phyloP scores from a whole-genome alignment of 2,888 invertebrate species.

The Glyphotaelius pellucidus region DNA sequence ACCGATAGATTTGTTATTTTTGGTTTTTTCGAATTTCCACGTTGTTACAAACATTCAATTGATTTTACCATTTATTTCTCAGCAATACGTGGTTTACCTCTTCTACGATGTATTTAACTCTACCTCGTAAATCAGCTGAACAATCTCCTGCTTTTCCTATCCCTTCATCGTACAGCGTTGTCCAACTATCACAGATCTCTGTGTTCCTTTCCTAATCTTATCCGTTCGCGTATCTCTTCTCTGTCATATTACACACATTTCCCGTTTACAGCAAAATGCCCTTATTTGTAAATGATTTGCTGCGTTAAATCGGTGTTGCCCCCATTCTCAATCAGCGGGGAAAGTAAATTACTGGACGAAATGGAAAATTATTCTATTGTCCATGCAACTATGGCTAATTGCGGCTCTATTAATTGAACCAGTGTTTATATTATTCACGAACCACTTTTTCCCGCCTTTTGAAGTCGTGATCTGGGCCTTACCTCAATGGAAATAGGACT shows the following conservation, averaged over 20 bases:
- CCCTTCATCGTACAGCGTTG: neutral
- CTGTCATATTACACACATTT: neutral
- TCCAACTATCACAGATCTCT: neutral
- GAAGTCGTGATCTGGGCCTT: neutral
- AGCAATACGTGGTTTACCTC: neutral
- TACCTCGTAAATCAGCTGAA: neutral
- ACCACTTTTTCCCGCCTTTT: neutral
- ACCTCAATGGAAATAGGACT: neutral
- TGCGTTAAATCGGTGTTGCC: neutral
- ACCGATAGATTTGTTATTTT: neutral
- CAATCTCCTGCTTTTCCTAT: neutral
- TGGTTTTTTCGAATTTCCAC: neutral
- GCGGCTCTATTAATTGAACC: constrained; percentile 10
- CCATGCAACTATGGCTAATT: constrained; percentile 22
- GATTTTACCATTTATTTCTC: too few relatives aligned
- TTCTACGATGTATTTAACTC: neutral
- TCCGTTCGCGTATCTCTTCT: neutral
- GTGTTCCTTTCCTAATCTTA: neutral
- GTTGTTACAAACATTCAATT: too few relatives aligned
- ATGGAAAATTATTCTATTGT: constrained; percentile 22
- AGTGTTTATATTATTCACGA: constrained; percentile 24
- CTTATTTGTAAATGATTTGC: neutral
- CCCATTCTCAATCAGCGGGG: constrained; percentile 6
- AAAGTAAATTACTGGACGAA: constrained; percentile 24
- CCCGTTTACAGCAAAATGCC: neutral